Percentiles rank a stretch among this genome's conserved stretches.
These are phyloP conservation scores for Lepidochrysops patricia DNA, from an alignment of 2,888 invertebrate genomes.

Conservation along the genomic window DNA sequence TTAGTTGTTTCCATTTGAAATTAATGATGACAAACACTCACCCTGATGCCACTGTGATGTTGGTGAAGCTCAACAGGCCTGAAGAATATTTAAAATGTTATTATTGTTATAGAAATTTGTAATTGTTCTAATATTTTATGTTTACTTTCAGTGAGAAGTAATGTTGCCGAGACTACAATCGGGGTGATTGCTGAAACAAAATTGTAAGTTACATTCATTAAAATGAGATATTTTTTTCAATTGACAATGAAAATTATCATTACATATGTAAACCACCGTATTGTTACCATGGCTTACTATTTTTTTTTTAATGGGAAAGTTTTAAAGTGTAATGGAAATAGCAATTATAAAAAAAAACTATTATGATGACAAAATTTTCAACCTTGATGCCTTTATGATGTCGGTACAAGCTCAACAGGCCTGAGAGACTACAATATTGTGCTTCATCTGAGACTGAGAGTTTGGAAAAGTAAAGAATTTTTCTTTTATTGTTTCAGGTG, in stretches of 20 bases:
- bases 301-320: no score
- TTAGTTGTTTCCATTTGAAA: not conserved
- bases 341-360: no score
- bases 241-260: no score
- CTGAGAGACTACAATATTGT: constrained; percentile 17
- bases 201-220: no score
- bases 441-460: not conserved
- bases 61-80: constrained; percentile 13
- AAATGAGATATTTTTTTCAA: no score
- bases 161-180: no score
- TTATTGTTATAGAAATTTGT: not conserved
- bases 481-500: not conserved
- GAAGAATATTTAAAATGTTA: not conserved
- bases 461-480: not conserved
- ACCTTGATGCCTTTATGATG: constrained; percentile 26
- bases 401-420: constrained; percentile 30
- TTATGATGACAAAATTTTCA: constrained; percentile 25
- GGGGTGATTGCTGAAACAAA: no score
- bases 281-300: no score
- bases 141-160: no score
- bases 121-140: no score
- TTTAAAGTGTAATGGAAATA: no score
- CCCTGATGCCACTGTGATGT: constrained; percentile 12
- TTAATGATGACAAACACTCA: constrained; percentile 14
- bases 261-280: no score